These are phyloP conservation scores for Apantesis nais DNA, from an alignment of 2,888 invertebrate genomes.

Conservation along the genomic window DNA sequence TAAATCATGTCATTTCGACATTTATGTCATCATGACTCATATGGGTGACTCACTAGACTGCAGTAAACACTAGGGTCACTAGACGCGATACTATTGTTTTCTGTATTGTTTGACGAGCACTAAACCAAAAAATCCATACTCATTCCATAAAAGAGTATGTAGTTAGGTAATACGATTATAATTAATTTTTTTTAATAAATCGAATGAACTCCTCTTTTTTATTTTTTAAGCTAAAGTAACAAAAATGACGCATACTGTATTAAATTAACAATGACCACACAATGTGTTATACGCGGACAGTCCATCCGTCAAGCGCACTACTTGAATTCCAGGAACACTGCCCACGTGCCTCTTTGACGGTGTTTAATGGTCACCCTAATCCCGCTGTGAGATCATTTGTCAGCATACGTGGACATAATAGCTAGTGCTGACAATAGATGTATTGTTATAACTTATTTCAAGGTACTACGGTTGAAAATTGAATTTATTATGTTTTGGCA, in stretches of 20 bases:
- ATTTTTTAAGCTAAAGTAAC: not conserved
- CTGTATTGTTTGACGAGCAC: not conserved
- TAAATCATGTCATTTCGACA: not conserved
- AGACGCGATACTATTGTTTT: not conserved
- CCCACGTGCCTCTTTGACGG: conserved; percentile 64
- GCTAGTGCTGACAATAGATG: not conserved
- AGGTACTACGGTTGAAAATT: conserved; percentile 8
- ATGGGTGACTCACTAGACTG: not conserved
- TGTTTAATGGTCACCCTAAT: conserved; percentile 67
- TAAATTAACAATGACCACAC: conserved; percentile 46
- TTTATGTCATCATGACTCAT: conserved; percentile 1
- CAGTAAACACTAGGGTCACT: not conserved
- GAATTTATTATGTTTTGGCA: not conserved
- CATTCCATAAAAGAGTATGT: not conserved
- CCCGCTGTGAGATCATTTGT: conserved; percentile 76
- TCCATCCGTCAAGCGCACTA: conserved; percentile 70
- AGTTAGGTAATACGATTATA: not conserved
- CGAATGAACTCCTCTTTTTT: no score
- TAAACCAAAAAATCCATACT: not conserved
- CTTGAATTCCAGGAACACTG: conserved; percentile 67
- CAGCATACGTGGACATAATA: conserved; percentile 57
- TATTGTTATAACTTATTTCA: not conserved
- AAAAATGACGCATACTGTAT: conserved; percentile 42
- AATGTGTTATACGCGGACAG: conserved; percentile 58
- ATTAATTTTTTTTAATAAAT: no score